Evolutionary conservation across 2,113 vertebrate species (phyloP).

Genomic region (Nettapus auritus): DNA sequence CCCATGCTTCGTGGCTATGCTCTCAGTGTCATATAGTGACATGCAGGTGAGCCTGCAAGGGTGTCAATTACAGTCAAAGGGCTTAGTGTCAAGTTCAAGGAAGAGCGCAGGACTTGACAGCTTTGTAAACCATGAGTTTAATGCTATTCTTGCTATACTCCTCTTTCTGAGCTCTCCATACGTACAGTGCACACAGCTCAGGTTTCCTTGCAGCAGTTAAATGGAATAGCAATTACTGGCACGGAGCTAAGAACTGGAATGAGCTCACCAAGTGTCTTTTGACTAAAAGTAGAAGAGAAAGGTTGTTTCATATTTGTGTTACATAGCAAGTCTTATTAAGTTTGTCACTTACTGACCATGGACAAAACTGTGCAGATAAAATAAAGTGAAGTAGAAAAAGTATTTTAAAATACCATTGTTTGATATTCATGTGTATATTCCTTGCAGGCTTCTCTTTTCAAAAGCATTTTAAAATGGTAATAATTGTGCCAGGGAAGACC

Average conservation of each 20-base stretch:
- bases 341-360: neutral
- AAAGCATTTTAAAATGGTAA: neutral
- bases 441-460: neutral
- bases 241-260: neutral
- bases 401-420: neutral
- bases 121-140: neutral
- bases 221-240: neutral
- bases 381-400: neutral
- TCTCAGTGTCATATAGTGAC: neutral
- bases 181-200: neutral
- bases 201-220: neutral
- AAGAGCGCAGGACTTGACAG: neutral
- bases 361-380: neutral
- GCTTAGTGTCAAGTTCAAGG: neutral
- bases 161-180: neutral
- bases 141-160: neutral
- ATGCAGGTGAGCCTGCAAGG: neutral
- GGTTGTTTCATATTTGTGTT: neutral
- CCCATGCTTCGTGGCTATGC: neutral
- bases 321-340: neutral
- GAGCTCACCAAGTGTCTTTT: neutral
- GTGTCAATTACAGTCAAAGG: neutral
- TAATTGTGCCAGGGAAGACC: neutral
- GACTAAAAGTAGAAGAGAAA: neutral
- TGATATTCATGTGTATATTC: neutral